phyloP scores from a whole-genome alignment of 2,797 vertebrate genomes.

The Neosilurus mollespiculum region DNA sequence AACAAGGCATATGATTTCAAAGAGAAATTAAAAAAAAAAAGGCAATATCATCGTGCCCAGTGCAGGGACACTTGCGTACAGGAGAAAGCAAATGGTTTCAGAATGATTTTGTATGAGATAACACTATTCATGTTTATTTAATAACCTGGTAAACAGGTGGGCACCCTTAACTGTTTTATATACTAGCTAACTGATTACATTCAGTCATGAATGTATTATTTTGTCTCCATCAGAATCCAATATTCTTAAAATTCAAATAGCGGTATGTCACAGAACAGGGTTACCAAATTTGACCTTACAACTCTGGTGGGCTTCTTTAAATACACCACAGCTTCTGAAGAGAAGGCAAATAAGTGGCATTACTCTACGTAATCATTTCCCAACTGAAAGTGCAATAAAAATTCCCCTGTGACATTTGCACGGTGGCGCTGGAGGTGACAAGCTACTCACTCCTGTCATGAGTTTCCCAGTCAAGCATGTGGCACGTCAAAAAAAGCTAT shows the following conservation, averaged over 20 bases:
- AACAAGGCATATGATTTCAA: too few relatives aligned
- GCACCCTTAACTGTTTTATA: too few relatives aligned
- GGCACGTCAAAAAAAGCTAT: conserved; percentile 56
- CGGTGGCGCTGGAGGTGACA: conserved; percentile 46
- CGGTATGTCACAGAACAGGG: conserved; percentile 12
- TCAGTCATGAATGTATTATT: not conserved
- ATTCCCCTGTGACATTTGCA: conserved; percentile 59
- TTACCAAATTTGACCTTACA: conserved; percentile 46
- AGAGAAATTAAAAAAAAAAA: too few relatives aligned
- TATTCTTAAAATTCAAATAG: not conserved
- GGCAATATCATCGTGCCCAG: too few relatives aligned
- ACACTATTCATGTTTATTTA: not conserved
- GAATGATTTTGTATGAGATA: too few relatives aligned
- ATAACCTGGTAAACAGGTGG: too few relatives aligned
- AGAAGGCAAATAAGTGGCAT: conserved; percentile 62
- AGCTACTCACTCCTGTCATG: conserved; percentile 51
- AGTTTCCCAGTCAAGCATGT: conserved; percentile 55
- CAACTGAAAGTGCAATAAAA: conserved; percentile 62
- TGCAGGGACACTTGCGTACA: too few relatives aligned
- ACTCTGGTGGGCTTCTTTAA: conserved; percentile 53
- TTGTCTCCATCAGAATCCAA: not conserved
- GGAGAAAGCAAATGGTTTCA: too few relatives aligned
- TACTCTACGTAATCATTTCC: conserved; percentile 61
- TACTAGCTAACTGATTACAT: too few relatives aligned
- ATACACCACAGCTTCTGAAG: conserved; percentile 48